These are phyloP conservation scores for Notarius lentiginosus DNA, from an alignment of 2,113 vertebrate genomes.

Conservation along the genomic window DNA sequence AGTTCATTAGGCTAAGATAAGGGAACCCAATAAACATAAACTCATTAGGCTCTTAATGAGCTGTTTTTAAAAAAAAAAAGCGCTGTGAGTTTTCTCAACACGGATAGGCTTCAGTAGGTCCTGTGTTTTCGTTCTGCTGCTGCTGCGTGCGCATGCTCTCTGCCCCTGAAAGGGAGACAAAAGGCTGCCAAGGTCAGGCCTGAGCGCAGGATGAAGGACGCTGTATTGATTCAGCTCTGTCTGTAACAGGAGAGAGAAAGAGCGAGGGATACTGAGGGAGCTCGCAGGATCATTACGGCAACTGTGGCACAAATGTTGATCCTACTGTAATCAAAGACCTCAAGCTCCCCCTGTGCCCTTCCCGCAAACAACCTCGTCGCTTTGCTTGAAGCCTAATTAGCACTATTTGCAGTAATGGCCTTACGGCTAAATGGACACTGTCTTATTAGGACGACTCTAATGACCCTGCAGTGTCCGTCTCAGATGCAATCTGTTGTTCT, in stretches of 20 bases:
- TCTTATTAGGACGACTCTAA: constrained; percentile 47
- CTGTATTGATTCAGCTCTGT: constrained; percentile 77
- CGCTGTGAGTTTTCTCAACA: background rate
- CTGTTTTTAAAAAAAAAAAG: constrained; percentile 4
- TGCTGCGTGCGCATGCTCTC: constrained; percentile 61
- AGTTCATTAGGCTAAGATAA: constrained; percentile 69
- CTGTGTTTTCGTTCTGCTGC: constrained; percentile 36
- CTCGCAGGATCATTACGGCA: constrained; percentile 66
- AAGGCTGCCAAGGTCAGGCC: constrained; percentile 78
- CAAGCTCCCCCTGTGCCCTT: constrained; percentile 23
- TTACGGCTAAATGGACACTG: constrained; percentile 53
- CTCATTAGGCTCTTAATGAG: constrained; percentile 70
- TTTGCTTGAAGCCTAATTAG: constrained; percentile 73
- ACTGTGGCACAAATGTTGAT: constrained; percentile 75
- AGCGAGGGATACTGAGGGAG: constrained; percentile 38
- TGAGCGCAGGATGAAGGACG: constrained; percentile 76
- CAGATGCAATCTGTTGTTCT: constrained; percentile 33
- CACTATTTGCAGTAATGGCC: constrained; percentile 68
- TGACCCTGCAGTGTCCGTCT: constrained; percentile 39
- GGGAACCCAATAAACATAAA: constrained; percentile 66
- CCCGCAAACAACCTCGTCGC: constrained; percentile 52
- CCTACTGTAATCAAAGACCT: constrained; percentile 73
- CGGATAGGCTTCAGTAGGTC: background rate
- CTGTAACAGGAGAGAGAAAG: constrained; percentile 65
- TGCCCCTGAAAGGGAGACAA: constrained; percentile 75